Base-by-base conservation (phyloP, 1,140 invertebrate species). In the Cydia strobilella region DNA sequence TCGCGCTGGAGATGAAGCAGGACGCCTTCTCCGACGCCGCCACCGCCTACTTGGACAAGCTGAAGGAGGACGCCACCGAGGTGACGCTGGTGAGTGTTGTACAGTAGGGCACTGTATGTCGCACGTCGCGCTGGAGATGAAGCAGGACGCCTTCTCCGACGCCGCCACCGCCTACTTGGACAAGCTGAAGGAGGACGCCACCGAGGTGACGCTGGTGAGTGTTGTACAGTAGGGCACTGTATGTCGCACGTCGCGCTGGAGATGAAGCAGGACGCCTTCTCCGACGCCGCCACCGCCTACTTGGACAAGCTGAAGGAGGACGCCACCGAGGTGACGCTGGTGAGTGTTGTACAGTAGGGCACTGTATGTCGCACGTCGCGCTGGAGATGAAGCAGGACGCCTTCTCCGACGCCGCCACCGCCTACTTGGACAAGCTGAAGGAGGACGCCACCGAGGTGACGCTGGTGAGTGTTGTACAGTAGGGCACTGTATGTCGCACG, bases 191-290 rank as follows among this genome's bases (percentile, higher is more conserved):
- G 25, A 82, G 82, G 59, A 71, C 5, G 54, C 71, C 0, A 65
- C 72, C 9, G 83, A 86, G n/a, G 27, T 90, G 2, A 73, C 84
- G 12, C 48, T 88, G 83, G 88, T 90, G 69, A 79, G 83, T 79
- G 12, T 1, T 42, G 27, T 23, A 42, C 10, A 12, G 31, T 31
- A 31, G 31, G 31, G 31, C 42, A 42, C 1, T 42, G 42, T 42
- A 42, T 42, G 12, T 18, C 13, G 4, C 13, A 51, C 13, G 13
- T 10, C 13, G 3, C 31, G 5, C 31, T 2, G 2, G 31, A 31
- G 0, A 6, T 31, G 0, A 31, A 25, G 0, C n/a, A 25, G 5
- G 27, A 9, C 0, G 35, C 59, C 0, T 51, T 90, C 6, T 82
- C 82, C 0, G 25, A 59, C 1, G 20, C 69, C 0, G 88, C 83